Evolutionary conservation across 2,797 vertebrate genomes (phyloP), one percentile per base, ranked within the genome.

Genomic region (Lepidocolaptes lacrymiger): DNA sequence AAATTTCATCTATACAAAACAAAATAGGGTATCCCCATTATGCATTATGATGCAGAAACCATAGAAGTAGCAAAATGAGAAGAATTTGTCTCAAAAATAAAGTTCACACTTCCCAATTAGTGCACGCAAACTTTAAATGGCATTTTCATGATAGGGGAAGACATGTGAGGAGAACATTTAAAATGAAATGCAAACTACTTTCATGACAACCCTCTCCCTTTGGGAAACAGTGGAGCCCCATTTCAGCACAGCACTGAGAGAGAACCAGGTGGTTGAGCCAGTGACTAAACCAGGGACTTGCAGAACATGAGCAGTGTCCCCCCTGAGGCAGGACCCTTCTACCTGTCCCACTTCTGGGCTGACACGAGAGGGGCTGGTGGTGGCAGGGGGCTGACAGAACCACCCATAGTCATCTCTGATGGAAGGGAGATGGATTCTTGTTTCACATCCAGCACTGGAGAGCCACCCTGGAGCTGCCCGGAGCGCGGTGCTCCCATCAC

Each of bases 271-370:
- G 62, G 8, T 2, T 41, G 21, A 43, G 54, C 12, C 44, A 75
- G 36, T 13, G 16, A 32, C 51, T 30, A 32, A 49, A 72, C 4
- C 23, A 17, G 41, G 48, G 59, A 23, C 30, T 48, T 44, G 37
- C 58, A 63, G 39, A 66, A 32, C 0, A 1, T 0, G 2, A 61
- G 71, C 37, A 6, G 11, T 0, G 14, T 17, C 26, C 30, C 28
- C 0, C 2, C 34, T n/a, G 0, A 1, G 75, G 32, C 15, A 46
- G 71, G 46, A 71, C 59, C 32, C 23, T 24, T 17, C 75, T 59
- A 48, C 39, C 73, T 48, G 28, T 51, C 69, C 44, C 69, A 30
- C 51, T 23, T 17, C 18, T 0, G 3, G 37, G 36, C 36, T 43
- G 66, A 13, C 32, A 6, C 0, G 0, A 59, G 32, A 48, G 36